Base-by-base conservation (phyloP, 2,888 invertebrate genomes). In the Vanessa cardui region DNA sequence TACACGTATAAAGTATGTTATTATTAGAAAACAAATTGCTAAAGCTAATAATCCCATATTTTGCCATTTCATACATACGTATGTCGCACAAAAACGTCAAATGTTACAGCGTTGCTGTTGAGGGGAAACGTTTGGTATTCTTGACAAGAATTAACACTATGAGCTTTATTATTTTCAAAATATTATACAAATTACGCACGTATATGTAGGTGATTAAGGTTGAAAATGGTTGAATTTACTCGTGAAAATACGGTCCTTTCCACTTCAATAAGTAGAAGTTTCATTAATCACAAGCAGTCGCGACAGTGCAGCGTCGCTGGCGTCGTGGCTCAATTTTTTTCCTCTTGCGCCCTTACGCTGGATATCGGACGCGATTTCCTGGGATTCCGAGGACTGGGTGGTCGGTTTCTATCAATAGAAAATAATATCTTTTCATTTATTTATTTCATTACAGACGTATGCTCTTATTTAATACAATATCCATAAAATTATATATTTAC, bases 111-210 rank as follows among this genome's bases (percentile, higher is more conserved):
- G 88, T 83, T 84, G 89, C 90, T 83, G 88, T 83, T 84, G 89
- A 90, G 90, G 92, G 91, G 90, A 89, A 90, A 88, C 86, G 88
- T 88, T 92, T 89, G 90, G 89, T 91, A 90, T 91, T 90, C 89
- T 85, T 82, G 80, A 83, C 71, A 68, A 62, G 66, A 54, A 54
- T 60, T 64, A 58, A 65, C 50, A 62, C 72, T 21, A n/a, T 31
- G 4, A 21, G 1, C 18, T n/a, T 70, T 70, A 71, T 46, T 47
- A n/a, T 18, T 54, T 33, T 39, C 21, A n/a, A 7, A 7, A 1
- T 5, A 15, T 0, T 63, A 73, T 21, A 2, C 31, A 1, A 80
- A 62, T 74, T 58, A 66, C 9, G 47, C 72, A 64, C 64, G 85
- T 72, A 58, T 0, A 0, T 8, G 0, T 0, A 0, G 0, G 16